Percentiles rank a stretch among this genome's conserved stretches.
Conservation (phyloP, 2,797 vertebrate genomes). For the Acridotheres tristis region DNA sequence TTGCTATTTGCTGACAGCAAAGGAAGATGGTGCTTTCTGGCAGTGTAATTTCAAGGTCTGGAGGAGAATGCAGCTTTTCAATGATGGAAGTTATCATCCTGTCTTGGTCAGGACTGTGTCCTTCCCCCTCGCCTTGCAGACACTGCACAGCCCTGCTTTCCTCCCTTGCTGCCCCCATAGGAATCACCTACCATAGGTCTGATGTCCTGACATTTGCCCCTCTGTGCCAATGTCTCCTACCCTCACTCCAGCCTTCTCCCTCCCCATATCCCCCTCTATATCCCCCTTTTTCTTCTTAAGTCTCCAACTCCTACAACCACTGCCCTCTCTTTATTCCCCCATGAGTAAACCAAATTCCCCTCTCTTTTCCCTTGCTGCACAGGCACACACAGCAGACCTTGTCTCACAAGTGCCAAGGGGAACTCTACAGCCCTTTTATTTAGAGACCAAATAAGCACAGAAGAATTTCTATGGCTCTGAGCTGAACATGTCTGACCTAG, state of each 20-base stretch:
- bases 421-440: neutral
- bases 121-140: neutral
- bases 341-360: neutral
- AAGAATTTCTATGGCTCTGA: neutral
- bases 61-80: neutral
- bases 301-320: neutral
- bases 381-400: conserved; percentile 7
- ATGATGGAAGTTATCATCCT: neutral
- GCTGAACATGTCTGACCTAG: neutral
- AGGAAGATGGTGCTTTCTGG: neutral
- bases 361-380: neutral
- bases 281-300: neutral
- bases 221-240: neutral
- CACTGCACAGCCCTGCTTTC: neutral
- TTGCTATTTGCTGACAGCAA: neutral
- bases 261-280: neutral
- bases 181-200: neutral
- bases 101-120: neutral
- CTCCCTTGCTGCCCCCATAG: neutral
- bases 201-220: neutral
- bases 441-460: neutral
- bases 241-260: neutral
- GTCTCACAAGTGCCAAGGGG: neutral
- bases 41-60: neutral
- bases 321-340: neutral